Percentiles rank a stretch among this genome's conserved stretches.
Evolutionary conservation across 2,888 invertebrate genomes (phyloP).

Genomic region (Strigamia transsilvanica): DNA sequence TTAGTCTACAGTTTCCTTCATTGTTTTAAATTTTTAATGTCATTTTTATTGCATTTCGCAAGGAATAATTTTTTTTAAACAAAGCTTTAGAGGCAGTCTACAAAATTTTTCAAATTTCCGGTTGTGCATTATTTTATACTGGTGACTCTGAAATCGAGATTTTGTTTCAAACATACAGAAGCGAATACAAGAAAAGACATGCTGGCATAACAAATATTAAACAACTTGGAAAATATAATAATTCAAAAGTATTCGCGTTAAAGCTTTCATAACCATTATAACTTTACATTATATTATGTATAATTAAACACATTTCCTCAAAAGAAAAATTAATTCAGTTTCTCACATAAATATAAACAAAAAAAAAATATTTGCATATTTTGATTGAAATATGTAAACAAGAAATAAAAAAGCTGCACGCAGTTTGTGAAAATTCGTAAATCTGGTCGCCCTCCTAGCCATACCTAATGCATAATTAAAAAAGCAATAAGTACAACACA

Average conservation of each 20-base stretch:
- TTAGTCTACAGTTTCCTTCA: too few relatives aligned
- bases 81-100: neutral
- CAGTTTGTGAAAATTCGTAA: neutral
- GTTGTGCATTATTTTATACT: neutral
- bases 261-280: too few relatives aligned
- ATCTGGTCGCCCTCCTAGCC: too few relatives aligned
- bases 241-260: neutral
- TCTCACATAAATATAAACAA: neutral
- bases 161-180: neutral
- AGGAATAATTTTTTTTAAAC: neutral
- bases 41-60: neutral
- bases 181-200: neutral
- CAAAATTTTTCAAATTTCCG: neutral
- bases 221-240: neutral
- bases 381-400: neutral
- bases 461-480: too few relatives aligned
- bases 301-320: conserved; percentile 5
- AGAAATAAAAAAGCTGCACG: neutral
- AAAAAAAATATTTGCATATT: neutral
- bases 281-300: neutral
- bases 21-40: neutral
- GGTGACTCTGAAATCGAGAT: neutral
- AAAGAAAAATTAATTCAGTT: neutral
- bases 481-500: too few relatives aligned
- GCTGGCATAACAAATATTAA: neutral